Conservation (phyloP, 2,113 vertebrate genomes). For the Solenodon paradoxus region DNA sequence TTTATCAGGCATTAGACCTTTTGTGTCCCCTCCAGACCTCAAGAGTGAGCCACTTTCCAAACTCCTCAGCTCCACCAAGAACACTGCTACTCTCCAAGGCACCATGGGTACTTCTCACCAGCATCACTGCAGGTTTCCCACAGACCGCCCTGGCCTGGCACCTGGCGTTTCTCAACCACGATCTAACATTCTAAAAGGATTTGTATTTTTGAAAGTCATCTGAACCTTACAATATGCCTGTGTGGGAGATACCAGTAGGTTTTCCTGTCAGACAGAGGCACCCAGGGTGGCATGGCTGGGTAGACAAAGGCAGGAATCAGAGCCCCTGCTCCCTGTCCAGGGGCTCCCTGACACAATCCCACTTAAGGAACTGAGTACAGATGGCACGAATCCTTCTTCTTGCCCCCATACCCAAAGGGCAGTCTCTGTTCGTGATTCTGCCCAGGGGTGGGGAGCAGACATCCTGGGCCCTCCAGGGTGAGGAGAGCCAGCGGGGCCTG, state of each 20-base stretch:
- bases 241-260: rapidly evolving
- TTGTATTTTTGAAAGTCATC: not conserved
- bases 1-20: not conserved
- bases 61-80: not conserved
- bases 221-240: not conserved
- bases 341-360: not conserved
- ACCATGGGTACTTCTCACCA: not conserved
- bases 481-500: not conserved
- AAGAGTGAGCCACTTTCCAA: not conserved
- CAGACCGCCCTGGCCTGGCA: not conserved
- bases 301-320: not conserved
- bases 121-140: not conserved
- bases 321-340: not conserved
- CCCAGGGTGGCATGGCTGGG: not conserved
- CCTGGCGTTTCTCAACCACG: not conserved
- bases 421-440: not conserved
- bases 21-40: not conserved
- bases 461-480: rapidly evolving
- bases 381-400: rapidly evolving
- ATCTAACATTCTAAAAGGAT: not conserved
- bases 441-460: rapidly evolving
- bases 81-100: rapidly evolving
- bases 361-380: not conserved
- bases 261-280: not conserved
- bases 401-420: not conserved